Evolutionary conservation across 2,888 invertebrate genomes (phyloP).

Genomic region (Pasiphila rectangulata): DNA sequence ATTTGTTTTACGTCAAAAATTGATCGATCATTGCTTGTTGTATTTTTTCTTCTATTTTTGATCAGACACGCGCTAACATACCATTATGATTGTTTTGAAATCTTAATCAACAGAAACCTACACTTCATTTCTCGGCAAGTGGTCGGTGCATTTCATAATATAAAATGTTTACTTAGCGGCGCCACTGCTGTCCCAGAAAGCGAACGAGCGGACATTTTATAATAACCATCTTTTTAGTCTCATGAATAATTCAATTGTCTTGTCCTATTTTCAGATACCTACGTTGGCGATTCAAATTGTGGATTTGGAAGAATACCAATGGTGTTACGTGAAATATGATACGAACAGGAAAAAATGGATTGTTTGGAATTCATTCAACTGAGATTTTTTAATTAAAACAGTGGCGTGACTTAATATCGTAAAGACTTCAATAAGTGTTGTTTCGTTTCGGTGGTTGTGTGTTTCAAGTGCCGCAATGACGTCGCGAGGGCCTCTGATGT

Average conservation of each 20-base stretch:
- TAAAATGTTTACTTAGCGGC: constrained; percentile 41
- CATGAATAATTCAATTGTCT: constrained; percentile 37
- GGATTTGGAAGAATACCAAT: constrained; percentile 45
- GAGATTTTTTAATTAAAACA: constrained; percentile 40
- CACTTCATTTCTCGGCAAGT: constrained; percentile 24
- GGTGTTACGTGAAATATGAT: constrained; percentile 53
- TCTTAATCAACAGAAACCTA: constrained; percentile 28
- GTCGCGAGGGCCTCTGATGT: constrained; percentile 51
- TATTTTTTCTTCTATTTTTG: constrained; percentile 57
- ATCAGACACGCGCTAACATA: constrained; percentile 39
- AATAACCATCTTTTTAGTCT: constrained; percentile 38
- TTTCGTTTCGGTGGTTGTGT: constrained; percentile 50
- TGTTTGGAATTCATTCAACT: constrained; percentile 45
- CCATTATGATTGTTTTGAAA: constrained; percentile 30
- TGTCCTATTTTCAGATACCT: constrained; percentile 53
- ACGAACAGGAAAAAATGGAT: constrained; percentile 28
- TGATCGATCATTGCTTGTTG: constrained; percentile 70
- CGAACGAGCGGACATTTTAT: constrained; percentile 36
- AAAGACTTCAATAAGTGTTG: constrained; percentile 45
- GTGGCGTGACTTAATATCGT: constrained; percentile 49
- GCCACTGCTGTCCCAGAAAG: constrained; percentile 37
- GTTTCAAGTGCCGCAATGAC: constrained; percentile 48
- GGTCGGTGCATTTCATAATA: constrained; percentile 32
- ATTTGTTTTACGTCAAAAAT: constrained; percentile 75
- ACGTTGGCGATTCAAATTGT: constrained; percentile 28